Base-by-base conservation (phyloP, 2,888 invertebrate species). In the Drosophila neonasuta region DNA sequence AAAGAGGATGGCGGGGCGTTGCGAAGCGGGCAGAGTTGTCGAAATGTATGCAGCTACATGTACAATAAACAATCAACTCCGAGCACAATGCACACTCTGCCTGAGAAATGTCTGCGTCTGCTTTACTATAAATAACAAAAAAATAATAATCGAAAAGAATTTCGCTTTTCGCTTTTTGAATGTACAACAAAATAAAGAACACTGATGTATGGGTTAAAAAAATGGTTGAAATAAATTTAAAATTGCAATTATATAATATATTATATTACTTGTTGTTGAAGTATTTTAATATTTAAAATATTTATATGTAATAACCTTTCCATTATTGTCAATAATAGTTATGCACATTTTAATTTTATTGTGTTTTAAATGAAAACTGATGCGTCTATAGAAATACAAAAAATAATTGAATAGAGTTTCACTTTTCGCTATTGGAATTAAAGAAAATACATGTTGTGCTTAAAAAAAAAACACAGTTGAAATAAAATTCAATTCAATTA, bases 21-120 rank as follows among this genome's bases (percentile, higher is more conserved):
- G 20, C 20, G 20, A 20, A 1, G 20, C 10, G 8, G 13, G n/a
- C n/a, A 7, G 32, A n/a, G 41, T 39, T 24, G 24, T 44, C 44
- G 36, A 49, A 67, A 68, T 68, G 8, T 68, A 63, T 67, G 72
- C 68, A 74, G 32, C 52, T 60, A 41, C 60, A 73, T 64, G 69
- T 56, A 56, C 58, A 73, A 65, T 59, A 68, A 77, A 68, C 74
- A 77, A 74, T 74, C 73, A 68, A 59, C 51, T 24, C 6, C 24
- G 10, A 52, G 30, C 46, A 60, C 58, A 61, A 65, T 69, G 51
- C 41, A 58, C 32, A 48, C 56, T 17, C 42, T 68, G 68, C n/a
- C 15, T 9, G 8, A 15, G n/a, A 57, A 42, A 48, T 48, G 13
- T 45, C 11, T 15, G 36, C 42, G n/a, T n/a, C 4, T 51, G 15